Percentiles rank a stretch among this genome's conserved stretches.
Conservation (phyloP, 2,797 vertebrate species). For the Mus spretus region DNA sequence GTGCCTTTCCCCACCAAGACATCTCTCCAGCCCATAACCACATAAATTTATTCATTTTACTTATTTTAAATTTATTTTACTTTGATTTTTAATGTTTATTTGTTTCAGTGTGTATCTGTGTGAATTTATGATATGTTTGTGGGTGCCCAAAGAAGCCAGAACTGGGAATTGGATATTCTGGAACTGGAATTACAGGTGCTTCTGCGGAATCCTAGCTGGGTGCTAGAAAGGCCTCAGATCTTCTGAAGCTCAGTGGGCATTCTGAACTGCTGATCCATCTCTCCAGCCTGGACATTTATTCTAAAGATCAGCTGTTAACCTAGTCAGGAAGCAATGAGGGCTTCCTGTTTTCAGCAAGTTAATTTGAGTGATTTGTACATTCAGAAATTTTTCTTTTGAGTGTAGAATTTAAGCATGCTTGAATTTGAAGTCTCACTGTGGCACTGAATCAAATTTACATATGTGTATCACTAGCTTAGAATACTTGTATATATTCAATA, state of each 20-base stretch:
- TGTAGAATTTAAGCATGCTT: slow-evolving; percentile 25
- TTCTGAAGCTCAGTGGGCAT: not conserved
- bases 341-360: slow-evolving; percentile 49
- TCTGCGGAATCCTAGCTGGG: not conserved
- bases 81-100: not conserved
- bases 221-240: not conserved
- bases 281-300: not conserved
- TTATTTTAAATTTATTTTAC: not conserved
- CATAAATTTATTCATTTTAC: not conserved
- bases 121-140: not conserved
- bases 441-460: not conserved
- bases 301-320: not conserved
- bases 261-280: not conserved
- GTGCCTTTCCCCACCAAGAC: too few relatives aligned
- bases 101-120: not conserved
- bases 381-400: not conserved
- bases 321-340: not conserved
- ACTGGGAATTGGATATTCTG: not conserved
- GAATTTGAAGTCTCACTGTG: slow-evolving; percentile 16
- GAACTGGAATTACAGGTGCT: not conserved
- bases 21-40: not conserved
- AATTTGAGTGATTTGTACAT: slow-evolving; percentile 32
- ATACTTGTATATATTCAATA: slow-evolving; percentile 3
- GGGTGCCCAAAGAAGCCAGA: not conserved
- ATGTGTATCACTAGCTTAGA: slow-evolving; percentile 19